phyloP scores from a whole-genome alignment of 2,113 vertebrate genomes.

The Rhineura floridana region DNA sequence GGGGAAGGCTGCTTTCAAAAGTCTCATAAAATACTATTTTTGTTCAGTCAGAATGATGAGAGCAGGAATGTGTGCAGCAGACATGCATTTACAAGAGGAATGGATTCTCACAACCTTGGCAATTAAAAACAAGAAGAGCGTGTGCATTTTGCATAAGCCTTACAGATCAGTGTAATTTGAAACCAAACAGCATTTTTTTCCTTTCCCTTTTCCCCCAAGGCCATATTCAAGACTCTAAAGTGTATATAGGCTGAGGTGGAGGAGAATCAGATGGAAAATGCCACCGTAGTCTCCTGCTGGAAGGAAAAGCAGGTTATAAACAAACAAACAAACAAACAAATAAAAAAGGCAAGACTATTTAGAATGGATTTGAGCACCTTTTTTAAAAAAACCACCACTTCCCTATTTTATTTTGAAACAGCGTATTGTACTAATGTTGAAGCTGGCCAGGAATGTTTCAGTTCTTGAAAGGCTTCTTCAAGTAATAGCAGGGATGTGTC shows the following conservation, averaged over 20 bases:
- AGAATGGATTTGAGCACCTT: constrained; percentile 51
- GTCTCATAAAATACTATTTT: background rate
- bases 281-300: too few relatives aligned
- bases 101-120: constrained; percentile 2
- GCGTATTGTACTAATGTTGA: constrained; percentile 21
- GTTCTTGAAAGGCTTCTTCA: constrained; percentile 41
- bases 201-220: background rate
- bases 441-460: constrained; percentile 23
- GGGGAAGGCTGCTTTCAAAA: too few relatives aligned
- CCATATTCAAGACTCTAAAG: constrained; percentile 8
- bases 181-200: accelerated
- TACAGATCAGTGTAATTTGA: background rate
- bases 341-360: constrained; percentile 47
- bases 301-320: too few relatives aligned
- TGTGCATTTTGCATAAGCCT: constrained; percentile 29
- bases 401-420: constrained; percentile 32
- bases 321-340: too few relatives aligned
- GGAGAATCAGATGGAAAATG: constrained; percentile 16
- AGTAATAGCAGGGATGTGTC: background rate
- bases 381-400: background rate
- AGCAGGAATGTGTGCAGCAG: background rate
- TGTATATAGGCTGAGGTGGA: constrained; percentile 41
- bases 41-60: background rate
- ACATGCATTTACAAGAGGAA: background rate
- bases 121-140: constrained; percentile 13